Percentiles rank a stretch among this genome's conserved stretches.
phyloP scores from a whole-genome alignment of 2,797 vertebrate genomes.

The Rhabdophis nuchalis region DNA sequence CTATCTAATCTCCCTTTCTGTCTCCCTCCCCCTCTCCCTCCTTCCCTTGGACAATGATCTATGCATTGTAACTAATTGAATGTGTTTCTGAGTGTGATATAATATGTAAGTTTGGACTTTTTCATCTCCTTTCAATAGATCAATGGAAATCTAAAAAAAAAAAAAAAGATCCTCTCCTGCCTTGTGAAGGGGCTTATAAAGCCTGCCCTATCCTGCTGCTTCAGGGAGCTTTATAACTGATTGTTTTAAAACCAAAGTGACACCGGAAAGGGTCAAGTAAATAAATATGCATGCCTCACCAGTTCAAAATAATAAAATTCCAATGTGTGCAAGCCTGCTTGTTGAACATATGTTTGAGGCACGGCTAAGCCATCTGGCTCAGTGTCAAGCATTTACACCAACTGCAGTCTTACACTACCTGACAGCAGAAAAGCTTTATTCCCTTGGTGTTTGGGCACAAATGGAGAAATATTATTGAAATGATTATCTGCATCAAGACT shows the following conservation, averaged over 20 bases:
- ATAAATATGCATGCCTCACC: conserved; percentile 93
- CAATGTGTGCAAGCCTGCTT: conserved; percentile 93
- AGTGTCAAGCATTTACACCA: conserved; percentile 99
- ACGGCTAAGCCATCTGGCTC: conserved; percentile 99
- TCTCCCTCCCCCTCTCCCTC: background rate
- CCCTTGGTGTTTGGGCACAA: conserved; percentile 98
- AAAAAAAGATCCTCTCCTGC: conserved; percentile 40
- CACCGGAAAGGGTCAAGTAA: conserved; percentile 82
- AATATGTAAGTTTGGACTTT: conserved; percentile 12
- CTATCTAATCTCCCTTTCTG: background rate
- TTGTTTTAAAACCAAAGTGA: conserved; percentile 77
- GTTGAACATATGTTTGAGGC: conserved; percentile 99
- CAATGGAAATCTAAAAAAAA: conserved; percentile 39
- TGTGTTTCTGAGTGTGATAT: background rate
- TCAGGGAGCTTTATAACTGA: conserved; percentile 62
- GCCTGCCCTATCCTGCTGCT: conserved; percentile 59
- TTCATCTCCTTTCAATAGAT: conserved; percentile 30
- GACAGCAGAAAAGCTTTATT: conserved; percentile 99
- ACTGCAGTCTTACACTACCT: conserved; percentile 99
- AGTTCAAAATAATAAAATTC: conserved; percentile 98
- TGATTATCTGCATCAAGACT: conserved; percentile 99
- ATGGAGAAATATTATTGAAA: conserved; percentile 99
- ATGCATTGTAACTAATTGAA: conserved; percentile 2
- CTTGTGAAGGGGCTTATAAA: conserved; percentile 50
- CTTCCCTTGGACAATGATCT: conserved; percentile 25